Evolutionary conservation across 1,140 invertebrate genomes (phyloP).

Genomic region (Procambarus clarkii): DNA sequence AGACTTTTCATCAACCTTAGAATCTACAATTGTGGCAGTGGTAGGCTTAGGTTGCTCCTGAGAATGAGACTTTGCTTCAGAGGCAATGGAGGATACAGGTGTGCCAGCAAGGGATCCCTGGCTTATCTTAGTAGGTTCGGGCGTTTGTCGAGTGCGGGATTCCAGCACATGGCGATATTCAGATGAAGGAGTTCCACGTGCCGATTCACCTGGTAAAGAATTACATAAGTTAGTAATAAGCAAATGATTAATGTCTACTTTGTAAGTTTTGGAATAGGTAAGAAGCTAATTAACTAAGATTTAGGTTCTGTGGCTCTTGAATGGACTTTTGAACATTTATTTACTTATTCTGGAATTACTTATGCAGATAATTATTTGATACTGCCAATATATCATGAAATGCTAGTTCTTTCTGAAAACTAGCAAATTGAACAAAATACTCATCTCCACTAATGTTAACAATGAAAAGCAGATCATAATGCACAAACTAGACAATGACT

Average conservation of each 20-base stretch:
- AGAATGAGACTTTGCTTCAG: conserved; percentile 60
- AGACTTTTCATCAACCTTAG: conserved; percentile 63
- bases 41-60: conserved; percentile 64
- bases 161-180: conserved; percentile 71
- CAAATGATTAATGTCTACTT: not conserved
- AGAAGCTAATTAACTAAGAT: not conserved
- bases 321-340: not conserved
- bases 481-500: conserved; percentile 30
- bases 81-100: conserved; percentile 62
- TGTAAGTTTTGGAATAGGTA: conserved; percentile 1
- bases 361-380: not conserved
- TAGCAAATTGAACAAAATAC: conserved; percentile 42
- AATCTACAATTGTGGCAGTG: conserved; percentile 60
- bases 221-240: conserved; percentile 10
- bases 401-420: conserved; percentile 37
- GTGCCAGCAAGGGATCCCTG: conserved; percentile 71
- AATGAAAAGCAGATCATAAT: conserved; percentile 35
- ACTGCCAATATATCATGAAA: conserved; percentile 8
- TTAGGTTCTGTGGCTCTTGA: not conserved
- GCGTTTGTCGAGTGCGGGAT: conserved; percentile 70
- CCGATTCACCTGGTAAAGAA: conserved; percentile 70
- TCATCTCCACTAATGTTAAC: conserved; percentile 13
- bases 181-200: conserved; percentile 71
- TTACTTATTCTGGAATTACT: not conserved
- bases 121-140: conserved; percentile 71